Evolutionary conservation across 2,888 invertebrate species (phyloP).

Genomic region (Slavum lentiscoides): DNA sequence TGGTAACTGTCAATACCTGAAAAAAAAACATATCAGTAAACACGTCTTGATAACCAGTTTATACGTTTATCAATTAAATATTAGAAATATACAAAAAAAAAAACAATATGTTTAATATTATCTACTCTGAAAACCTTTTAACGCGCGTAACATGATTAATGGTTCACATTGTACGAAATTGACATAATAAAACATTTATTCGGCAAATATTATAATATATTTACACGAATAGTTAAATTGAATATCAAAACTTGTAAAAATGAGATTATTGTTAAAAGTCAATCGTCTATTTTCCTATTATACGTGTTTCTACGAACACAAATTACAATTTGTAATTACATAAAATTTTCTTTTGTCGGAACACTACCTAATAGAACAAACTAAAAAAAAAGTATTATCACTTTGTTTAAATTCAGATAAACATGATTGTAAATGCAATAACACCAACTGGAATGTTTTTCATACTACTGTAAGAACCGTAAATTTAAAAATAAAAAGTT

Average conservation of each 20-base stretch:
- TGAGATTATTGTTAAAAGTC: neutral
- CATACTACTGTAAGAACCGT: neutral
- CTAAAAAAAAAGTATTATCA: neutral
- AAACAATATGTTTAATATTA: neutral
- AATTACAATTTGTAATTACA: neutral
- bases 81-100: conserved; percentile 2
- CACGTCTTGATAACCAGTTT: neutral
- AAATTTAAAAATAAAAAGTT: neutral
- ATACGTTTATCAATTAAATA: neutral
- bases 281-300: neutral
- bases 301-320: neutral
- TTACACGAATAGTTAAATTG: neutral
- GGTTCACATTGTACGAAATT: neutral
- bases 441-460: too few species aligned
- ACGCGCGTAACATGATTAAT: too few species aligned
- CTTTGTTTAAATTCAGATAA: neutral
- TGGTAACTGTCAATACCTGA: neutral
- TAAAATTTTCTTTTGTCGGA: neutral
- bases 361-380: neutral
- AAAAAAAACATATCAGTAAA: neutral
- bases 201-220: too few species aligned
- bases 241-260: neutral
- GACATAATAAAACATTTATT: neutral
- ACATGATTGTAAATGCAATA: neutral
- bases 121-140: neutral